Conservation (phyloP, 2,113 vertebrate genomes). For the Cichladusa arquata region DNA sequence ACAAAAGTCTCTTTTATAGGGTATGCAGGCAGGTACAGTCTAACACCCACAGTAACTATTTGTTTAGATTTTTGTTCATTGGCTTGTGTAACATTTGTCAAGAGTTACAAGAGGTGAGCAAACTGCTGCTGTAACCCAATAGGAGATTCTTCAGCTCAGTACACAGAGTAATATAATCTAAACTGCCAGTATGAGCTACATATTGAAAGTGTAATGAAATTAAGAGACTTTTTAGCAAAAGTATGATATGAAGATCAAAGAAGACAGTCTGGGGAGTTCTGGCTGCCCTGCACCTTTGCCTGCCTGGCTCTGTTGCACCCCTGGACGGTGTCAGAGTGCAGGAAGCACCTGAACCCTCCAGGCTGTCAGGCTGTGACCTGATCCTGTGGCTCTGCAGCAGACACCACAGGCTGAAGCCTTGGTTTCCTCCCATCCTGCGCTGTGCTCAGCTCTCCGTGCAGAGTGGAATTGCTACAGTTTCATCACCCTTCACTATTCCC, state of each 20-base stretch:
- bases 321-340: fast-evolving
- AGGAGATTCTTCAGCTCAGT: not conserved
- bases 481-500: not conserved
- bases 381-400: not conserved
- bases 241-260: not conserved
- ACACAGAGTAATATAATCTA: not conserved
- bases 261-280: not conserved
- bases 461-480: not conserved
- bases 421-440: fast-evolving
- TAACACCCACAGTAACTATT: not conserved
- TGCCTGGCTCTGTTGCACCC: not conserved
- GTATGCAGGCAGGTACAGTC: not conserved
- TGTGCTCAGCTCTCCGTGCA: fast-evolving
- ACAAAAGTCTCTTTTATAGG: not conserved
- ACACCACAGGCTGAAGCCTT: not conserved
- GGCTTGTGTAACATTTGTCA: not conserved
- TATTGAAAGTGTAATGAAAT: not conserved
- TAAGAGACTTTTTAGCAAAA: not conserved
- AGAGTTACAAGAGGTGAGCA: not conserved
- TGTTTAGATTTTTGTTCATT: not conserved
- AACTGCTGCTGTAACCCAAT: not conserved
- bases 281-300: not conserved
- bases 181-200: not conserved
- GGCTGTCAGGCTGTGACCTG: no score
- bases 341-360: not conserved